Percentiles rank a stretch among this genome's conserved stretches.
Evolutionary conservation across 2,888 invertebrate species (phyloP).

Genomic region (Sarcophaga carnaria): DNA sequence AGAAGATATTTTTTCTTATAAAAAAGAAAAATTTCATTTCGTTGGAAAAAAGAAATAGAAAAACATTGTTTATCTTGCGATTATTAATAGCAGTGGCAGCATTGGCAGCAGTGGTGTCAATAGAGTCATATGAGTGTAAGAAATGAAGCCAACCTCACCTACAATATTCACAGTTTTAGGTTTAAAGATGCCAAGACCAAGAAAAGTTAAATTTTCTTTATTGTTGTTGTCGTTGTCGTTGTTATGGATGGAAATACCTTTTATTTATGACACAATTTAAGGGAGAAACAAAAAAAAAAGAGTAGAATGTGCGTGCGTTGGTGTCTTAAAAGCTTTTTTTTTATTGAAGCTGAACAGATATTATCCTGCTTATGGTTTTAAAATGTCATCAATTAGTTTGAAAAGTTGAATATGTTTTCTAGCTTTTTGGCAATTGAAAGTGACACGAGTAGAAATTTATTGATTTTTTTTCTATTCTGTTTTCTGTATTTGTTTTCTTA

Average conservation of each 20-base stretch:
- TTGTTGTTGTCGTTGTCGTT: no score
- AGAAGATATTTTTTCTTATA: slow-evolving; percentile 16
- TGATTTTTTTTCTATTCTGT: neutral
- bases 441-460: neutral
- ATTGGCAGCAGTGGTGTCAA: neutral
- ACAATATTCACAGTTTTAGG: no score
- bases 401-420: slow-evolving; percentile 5
- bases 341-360: slow-evolving; percentile 6
- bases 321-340: slow-evolving; percentile 7
- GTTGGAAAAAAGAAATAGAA: neutral
- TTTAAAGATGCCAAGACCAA: no score
- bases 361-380: slow-evolving; percentile 8
- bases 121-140: slow-evolving; percentile 23
- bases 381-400: slow-evolving; percentile 27
- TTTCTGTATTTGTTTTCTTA: neutral
- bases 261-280: no score
- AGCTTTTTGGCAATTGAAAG: neutral
- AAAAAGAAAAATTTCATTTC: neutral
- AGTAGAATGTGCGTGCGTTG: no score
- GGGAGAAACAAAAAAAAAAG: no score
- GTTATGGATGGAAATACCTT: no score
- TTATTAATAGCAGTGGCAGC: slow-evolving; percentile 5
- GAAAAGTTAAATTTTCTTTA: no score
- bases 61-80: slow-evolving; percentile 19
- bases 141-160: neutral